A percentile compares a stretch with the other conserved stretches of the same genome.
Conservation (phyloP, 2,113 vertebrate genomes). For the Heterotis niloticus region DNA sequence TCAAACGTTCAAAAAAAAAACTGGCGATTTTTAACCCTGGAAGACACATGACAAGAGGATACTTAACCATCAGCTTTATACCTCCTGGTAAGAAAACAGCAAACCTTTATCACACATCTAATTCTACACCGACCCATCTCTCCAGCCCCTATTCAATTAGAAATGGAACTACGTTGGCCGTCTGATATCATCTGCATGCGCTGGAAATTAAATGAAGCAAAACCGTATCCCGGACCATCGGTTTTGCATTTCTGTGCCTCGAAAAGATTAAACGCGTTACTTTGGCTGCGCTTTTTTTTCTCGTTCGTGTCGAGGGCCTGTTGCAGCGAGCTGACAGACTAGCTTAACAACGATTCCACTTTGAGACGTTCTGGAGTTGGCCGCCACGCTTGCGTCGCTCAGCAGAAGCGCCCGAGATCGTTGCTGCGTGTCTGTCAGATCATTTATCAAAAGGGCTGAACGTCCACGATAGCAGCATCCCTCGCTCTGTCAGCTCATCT, state of each 20-base stretch:
- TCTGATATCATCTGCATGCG: background rate
- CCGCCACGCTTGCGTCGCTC: no score
- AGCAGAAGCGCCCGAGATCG: background rate
- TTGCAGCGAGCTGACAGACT: background rate
- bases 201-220: background rate
- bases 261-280: slow-evolving; percentile 9
- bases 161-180: background rate
- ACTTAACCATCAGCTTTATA: background rate
- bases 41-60: background rate
- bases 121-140: background rate
- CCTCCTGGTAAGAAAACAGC: background rate
- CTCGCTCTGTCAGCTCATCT: background rate
- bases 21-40: background rate
- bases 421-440: slow-evolving; percentile 16
- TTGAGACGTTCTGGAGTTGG: background rate
- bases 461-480: background rate
- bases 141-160: background rate
- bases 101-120: background rate
- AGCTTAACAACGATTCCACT: background rate
- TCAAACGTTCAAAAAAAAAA: background rate
- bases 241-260: background rate
- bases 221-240: background rate
- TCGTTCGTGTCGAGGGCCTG: background rate
- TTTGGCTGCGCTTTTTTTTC: background rate
- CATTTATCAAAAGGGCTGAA: slow-evolving; percentile 13